These are phyloP conservation scores for Sitobion miscanthi DNA, from an alignment of 1,140 invertebrate genomes.

Conservation along the genomic window DNA sequence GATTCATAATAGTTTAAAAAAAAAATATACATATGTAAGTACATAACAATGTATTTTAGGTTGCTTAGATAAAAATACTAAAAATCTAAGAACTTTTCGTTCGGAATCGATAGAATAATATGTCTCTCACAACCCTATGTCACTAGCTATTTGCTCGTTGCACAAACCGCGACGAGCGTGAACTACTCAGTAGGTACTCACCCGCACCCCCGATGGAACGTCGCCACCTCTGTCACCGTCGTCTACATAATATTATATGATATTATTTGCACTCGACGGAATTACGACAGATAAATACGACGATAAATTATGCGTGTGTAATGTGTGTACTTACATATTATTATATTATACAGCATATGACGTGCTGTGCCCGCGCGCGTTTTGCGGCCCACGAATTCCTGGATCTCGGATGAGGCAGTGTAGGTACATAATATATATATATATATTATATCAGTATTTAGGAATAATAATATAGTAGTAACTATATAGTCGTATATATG, in stretches of 20 bases:
- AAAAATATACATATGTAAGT: too few relatives aligned
- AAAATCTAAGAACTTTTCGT: too few relatives aligned
- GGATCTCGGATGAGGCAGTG: neutral
- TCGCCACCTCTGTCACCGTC: neutral
- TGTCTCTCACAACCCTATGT: too few relatives aligned
- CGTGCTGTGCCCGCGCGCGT: neutral
- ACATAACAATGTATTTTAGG: too few relatives aligned
- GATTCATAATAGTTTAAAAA: too few relatives aligned
- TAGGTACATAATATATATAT: neutral
- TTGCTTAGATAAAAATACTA: too few relatives aligned
- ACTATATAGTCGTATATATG: too few relatives aligned
- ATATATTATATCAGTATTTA: conserved; percentile 11
- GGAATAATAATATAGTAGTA: neutral
- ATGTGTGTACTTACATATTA: neutral
- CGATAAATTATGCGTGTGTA: neutral
- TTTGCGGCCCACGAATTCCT: neutral
- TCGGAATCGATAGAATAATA: too few relatives aligned
- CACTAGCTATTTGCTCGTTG: too few relatives aligned
- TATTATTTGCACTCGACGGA: neutral
- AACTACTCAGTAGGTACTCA: too few relatives aligned
- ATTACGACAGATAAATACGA: neutral
- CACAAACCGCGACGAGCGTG: too few relatives aligned
- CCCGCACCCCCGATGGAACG: neutral
- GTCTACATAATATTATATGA: too few relatives aligned
- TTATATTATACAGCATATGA: neutral